Conservation (phyloP, 2,888 invertebrate genomes). For the Agonopterix heracliana region DNA sequence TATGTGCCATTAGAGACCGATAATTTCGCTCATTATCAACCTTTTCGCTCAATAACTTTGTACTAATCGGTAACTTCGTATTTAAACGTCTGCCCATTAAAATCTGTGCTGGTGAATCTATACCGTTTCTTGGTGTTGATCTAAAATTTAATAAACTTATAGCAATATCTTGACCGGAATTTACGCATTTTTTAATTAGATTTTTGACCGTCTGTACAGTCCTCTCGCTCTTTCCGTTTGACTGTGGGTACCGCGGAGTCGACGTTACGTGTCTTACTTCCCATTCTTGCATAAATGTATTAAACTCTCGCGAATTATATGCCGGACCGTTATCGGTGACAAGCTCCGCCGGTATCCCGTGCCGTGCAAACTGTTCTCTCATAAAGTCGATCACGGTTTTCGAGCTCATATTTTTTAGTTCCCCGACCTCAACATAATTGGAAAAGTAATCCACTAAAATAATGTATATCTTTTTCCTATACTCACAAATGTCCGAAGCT, state of each 20-base stretch:
- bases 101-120: slow-evolving; percentile 8
- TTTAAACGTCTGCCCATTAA: too few relatives aligned
- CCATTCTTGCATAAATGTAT: too few relatives aligned
- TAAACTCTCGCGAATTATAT: too few relatives aligned
- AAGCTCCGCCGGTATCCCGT: too few relatives aligned
- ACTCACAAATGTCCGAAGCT: slow-evolving; percentile 2
- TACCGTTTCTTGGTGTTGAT: slow-evolving; percentile 7
- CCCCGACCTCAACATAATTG: not conserved
- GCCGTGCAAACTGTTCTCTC: not conserved
- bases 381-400: not conserved
- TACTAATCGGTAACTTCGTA: slow-evolving; percentile 1
- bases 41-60: slow-evolving; percentile 1
- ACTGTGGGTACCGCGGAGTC: too few relatives aligned
- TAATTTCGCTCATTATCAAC: slow-evolving; percentile 7
- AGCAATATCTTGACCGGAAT: slow-evolving; percentile 5
- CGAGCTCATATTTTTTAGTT: not conserved
- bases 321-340: too few relatives aligned
- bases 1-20: slow-evolving; percentile 1
- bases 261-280: too few relatives aligned
- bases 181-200: slow-evolving; percentile 5
- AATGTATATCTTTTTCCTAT: not conserved
- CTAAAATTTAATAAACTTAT: slow-evolving; percentile 7
- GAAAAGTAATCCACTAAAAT: not conserved
- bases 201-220: slow-evolving; percentile 7
- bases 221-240: too few relatives aligned